Evolutionary conservation across 2,888 invertebrate genomes (phyloP), one percentile per base, ranked within the genome.

Genomic region (Ophonus ardosiacus): DNA sequence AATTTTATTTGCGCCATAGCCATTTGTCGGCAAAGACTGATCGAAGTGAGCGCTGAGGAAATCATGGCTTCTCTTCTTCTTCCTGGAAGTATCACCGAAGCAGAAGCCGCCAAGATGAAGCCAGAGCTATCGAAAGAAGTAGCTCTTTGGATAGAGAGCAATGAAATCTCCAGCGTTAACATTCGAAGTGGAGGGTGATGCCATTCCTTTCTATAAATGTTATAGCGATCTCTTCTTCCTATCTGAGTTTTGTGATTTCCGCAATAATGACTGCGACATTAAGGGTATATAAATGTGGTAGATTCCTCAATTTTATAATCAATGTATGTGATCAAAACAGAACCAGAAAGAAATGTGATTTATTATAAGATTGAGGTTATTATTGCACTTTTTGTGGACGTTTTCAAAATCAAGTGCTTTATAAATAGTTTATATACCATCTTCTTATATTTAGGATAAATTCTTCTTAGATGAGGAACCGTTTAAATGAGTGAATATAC

Each of bases 111-210:
- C n/a, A 91, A 91, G 83, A 84, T 90, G 31, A 94, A 94, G 89
- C 95, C 95, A 0, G 93, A 94, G 88, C 90, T 94, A 87, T 93
- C 95, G 15, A 91, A 92, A 61, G 95, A 96, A 89, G 92, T 96
- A 7, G 93, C 92, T 63, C 94, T 94, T 88, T 96, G 95, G 94
- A 93, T 95, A 65, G 95, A 96, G 89, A 93, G 94, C 87, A 95
- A 95, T 89, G 94, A 95, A 86, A 93, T 95, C 86, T 96, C 95
- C 0, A 95, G 95, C 88, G 94, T 93, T 86, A 93, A 93, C 88
- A 90, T 96, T 84, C 92, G 95, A 88, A 90, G 89, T 85, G 89
- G 89, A n/a, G 84, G 84, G 8, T 84, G 56, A 84, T 51, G 68
- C 18, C 40, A 84, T 51, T 81, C 18, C 40, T 68, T 68, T n/a